These are phyloP conservation scores for Sebastes trivittatus DNA, from an alignment of 2,797 vertebrate genomes.

Conservation along the genomic window DNA sequence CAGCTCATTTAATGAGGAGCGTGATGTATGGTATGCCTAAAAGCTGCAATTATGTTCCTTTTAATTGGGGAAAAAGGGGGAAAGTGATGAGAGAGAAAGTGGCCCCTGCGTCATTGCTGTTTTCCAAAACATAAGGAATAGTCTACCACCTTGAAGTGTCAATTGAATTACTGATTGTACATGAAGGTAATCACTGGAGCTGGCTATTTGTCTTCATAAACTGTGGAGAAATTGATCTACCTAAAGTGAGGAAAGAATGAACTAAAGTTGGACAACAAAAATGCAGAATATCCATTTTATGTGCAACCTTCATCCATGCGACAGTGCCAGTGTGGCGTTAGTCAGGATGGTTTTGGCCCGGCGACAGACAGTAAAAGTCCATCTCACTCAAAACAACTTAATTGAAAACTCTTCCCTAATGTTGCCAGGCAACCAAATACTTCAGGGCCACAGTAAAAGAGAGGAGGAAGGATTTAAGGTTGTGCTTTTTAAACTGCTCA, in stretches of 20 bases:
- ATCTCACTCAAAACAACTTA: conserved; percentile 58
- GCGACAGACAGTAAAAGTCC: conserved; percentile 17
- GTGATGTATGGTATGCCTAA: neutral
- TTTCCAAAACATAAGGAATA: neutral
- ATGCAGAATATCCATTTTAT: neutral
- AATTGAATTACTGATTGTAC: neutral
- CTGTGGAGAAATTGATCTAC: no score
- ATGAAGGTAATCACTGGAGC: conserved; percentile 1
- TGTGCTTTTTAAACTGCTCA: conserved; percentile 60
- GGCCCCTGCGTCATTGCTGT: neutral
- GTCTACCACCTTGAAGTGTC: neutral
- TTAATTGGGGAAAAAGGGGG: neutral
- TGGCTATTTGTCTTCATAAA: neutral
- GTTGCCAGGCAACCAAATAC: conserved; percentile 72
- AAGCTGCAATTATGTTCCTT: neutral
- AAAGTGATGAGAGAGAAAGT: neutral
- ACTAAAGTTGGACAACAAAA: neutral
- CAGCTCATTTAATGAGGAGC: neutral
- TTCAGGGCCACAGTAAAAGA: conserved; percentile 22
- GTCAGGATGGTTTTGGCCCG: conserved; percentile 12
- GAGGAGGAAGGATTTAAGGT: conserved; percentile 52
- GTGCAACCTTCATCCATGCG: neutral
- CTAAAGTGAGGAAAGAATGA: neutral
- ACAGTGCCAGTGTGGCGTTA: neutral
- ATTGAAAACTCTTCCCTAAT: conserved; percentile 64